A percentile compares a stretch with the other conserved stretches of the same genome.
Evolutionary conservation across 2,888 invertebrate species (phyloP).

Genomic region (Plagodis pulveraria): DNA sequence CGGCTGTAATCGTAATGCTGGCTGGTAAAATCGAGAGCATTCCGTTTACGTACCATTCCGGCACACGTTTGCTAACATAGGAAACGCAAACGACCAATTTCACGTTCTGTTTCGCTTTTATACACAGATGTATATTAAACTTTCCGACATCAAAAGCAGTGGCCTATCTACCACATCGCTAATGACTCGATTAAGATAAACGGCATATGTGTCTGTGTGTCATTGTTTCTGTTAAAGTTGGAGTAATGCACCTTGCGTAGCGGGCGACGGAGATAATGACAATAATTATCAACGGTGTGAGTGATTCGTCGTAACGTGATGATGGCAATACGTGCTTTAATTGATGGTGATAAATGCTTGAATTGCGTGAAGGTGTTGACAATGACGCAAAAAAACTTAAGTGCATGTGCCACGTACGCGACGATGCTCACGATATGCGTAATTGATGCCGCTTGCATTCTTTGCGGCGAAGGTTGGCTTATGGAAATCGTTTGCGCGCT

Average conservation of each 20-base stretch:
- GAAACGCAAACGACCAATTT: conserved; percentile 43
- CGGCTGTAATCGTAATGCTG: conserved; percentile 39
- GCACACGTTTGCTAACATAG: conserved; percentile 47
- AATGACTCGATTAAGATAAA: conserved; percentile 39
- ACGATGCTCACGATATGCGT: conserved; percentile 34
- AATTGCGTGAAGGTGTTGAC: conserved; percentile 26
- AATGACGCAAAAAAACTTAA: conserved; percentile 51
- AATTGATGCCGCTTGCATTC: conserved; percentile 36
- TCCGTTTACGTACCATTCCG: conserved; percentile 43
- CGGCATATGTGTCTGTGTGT: conserved; percentile 29
- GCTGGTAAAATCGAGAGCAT: conserved; percentile 41
- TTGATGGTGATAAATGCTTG: conserved; percentile 16
- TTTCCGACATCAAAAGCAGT: conserved; percentile 11
- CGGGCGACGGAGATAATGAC: conserved; percentile 36
- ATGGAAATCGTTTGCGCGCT: conserved; percentile 28
- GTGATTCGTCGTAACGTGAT: conserved; percentile 27
- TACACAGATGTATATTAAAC: conserved; percentile 15
- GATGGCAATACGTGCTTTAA: conserved; percentile 17
- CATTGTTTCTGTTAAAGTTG: conserved; percentile 36
- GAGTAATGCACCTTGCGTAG: conserved; percentile 39
- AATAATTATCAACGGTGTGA: conserved; percentile 37
- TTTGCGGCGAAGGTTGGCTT: conserved; percentile 31
- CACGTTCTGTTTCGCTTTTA: conserved; percentile 27
- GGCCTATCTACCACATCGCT: conserved; percentile 28
- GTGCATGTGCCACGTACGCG: conserved; percentile 33